Evolutionary conservation across 2,113 vertebrate genomes (phyloP).

Genomic region (Fulica atra): DNA sequence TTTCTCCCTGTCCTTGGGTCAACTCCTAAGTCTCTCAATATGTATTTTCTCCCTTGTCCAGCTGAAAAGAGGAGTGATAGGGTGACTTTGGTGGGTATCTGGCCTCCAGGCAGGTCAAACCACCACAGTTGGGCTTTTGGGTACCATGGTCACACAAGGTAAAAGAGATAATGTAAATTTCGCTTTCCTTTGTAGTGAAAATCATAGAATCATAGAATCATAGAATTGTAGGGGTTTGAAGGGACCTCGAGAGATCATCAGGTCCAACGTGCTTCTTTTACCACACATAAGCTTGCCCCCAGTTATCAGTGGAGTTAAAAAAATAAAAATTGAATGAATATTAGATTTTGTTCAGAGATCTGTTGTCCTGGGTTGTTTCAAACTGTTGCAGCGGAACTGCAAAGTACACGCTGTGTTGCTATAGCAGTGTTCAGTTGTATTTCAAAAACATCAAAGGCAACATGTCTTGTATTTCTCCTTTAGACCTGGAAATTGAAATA

Average conservation of each 20-base stretch:
- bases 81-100: too few species aligned
- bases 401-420: not conserved
- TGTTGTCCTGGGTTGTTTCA: not conserved
- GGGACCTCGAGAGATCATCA: too few species aligned
- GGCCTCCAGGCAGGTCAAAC: too few species aligned
- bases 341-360: not conserved
- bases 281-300: not conserved
- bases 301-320: not conserved
- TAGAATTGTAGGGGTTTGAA: too few species aligned
- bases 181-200: not conserved
- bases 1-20: too few species aligned
- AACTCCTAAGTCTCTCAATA: too few species aligned
- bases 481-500: conserved; percentile 38
- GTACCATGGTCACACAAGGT: not conserved
- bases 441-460: conserved; percentile 43
- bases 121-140: not conserved
- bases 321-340: not conserved
- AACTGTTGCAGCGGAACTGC: not conserved
- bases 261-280: not conserved
- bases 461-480: not conserved
- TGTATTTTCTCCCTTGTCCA: too few species aligned
- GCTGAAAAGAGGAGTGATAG: too few species aligned
- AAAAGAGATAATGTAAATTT: not conserved
- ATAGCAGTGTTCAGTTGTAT: not conserved
- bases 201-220: too few species aligned